Base-by-base conservation (phyloP, 1,140 invertebrate species). In the Melipona quadrifasciata region DNA sequence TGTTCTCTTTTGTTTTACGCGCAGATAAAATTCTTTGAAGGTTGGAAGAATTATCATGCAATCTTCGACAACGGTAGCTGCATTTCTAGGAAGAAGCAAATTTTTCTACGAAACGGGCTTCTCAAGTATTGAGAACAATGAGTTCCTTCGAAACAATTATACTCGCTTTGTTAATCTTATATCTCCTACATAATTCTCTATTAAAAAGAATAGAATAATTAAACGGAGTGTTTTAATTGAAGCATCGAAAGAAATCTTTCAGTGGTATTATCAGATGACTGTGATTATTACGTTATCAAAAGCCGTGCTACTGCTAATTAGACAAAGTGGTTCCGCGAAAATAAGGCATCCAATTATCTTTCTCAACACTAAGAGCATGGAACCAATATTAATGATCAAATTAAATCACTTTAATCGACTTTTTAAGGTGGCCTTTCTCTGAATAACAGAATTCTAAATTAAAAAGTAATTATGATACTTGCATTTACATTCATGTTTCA, bases 291-390 rank as follows among this genome's bases (percentile, higher is more conserved):
- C 17, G 21, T 21, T 58, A 65, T 65, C 74, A 74, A 65, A 19
- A 2, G 39, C 2, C 21, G n/a, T 57, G 1, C 31, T 31, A 74
- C 55, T 24, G 16, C 17, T 81, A 81, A 81, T 74, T 74, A 34
- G 70, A 34, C 71, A 74, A 53, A 64, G 19, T 64, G 80, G 47
- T 81, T 65, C 39, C 11, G 19, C 8, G 51, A 39, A 19, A 81
- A 74, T 71, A 65, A 61, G 80, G 67, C 70, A 55, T 58, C 47
- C 53, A 81, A 81, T 74, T 81, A 74, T 53, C 27, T n/a, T 39
- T 12, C 61, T 34, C 31, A 12, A 47, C 27, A 1, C 19, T 34
- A 53, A 81, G n/a, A 14, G 14, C 39, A 65, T 27, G 58, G 24
- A 55, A 53, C 31, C 72, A 55, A 27, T 71, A 27, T 70, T 78